A percentile compares a stretch with the other conserved stretches of the same genome.
Evolutionary conservation across 1,140 invertebrate genomes (phyloP).

Genomic region (Zophobas morio): DNA sequence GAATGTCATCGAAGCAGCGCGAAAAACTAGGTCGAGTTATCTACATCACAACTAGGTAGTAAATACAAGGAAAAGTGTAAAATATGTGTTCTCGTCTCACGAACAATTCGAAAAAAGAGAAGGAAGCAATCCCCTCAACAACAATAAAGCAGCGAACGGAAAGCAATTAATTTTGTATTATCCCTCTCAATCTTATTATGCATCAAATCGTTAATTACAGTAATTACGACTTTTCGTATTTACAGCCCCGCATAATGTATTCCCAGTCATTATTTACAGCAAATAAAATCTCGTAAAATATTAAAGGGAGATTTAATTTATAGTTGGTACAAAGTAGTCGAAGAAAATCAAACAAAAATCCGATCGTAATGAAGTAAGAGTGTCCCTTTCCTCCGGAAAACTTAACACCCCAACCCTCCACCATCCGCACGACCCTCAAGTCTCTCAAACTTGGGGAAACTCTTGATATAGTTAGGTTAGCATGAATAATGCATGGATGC

Average conservation of each 20-base stretch:
- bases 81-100: neutral
- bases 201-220: slow-evolving; percentile 48
- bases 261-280: slow-evolving; percentile 42
- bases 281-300: slow-evolving; percentile 47
- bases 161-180: slow-evolving; percentile 46
- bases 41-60: slow-evolving; percentile 10
- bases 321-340: slow-evolving; percentile 30
- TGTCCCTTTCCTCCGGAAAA: slow-evolving; percentile 51
- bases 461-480: slow-evolving; percentile 68
- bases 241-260: slow-evolving; percentile 42
- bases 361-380: slow-evolving; percentile 59
- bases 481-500: slow-evolving; percentile 69
- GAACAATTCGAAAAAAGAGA: slow-evolving; percentile 3
- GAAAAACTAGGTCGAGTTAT: slow-evolving; percentile 36
- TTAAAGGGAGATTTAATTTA: slow-evolving; percentile 47
- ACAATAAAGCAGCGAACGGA: slow-evolving; percentile 27
- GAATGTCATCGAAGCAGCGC: slow-evolving; percentile 31
- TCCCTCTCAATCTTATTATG: slow-evolving; percentile 48
- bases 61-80: slow-evolving; percentile 5
- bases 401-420: slow-evolving; percentile 38
- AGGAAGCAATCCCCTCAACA: slow-evolving; percentile 2
- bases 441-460: slow-evolving; percentile 64
- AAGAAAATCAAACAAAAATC: slow-evolving; percentile 37
- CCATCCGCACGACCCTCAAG: slow-evolving; percentile 49
- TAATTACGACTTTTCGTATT: slow-evolving; percentile 49